A percentile compares a stretch with the other conserved stretches of the same genome.
Evolutionary conservation across 1,140 invertebrate species (phyloP).

Genomic region (Hylaeus anthracinus): DNA sequence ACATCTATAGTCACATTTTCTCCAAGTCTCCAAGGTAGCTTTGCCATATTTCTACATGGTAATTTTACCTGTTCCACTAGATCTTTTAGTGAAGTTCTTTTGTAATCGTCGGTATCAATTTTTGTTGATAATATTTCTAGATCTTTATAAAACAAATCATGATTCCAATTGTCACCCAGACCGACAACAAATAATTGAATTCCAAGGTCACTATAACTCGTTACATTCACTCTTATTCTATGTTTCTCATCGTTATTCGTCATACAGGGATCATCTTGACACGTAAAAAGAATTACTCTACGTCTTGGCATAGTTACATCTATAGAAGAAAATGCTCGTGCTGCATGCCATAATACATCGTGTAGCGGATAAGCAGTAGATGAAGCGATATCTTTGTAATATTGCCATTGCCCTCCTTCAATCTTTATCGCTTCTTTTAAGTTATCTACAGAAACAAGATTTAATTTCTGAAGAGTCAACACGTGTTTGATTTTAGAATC

Average conservation of each 20-base stretch:
- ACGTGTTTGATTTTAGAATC: conserved; percentile 49
- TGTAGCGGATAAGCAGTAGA: conserved; percentile 49
- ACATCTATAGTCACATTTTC: conserved; percentile 53
- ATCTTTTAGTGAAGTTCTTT: conserved; percentile 49
- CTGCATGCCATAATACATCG: conserved; percentile 58
- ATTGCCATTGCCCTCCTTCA: conserved; percentile 20
- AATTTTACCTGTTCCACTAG: conserved; percentile 58
- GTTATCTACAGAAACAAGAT: conserved; percentile 23
- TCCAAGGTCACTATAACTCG: conserved; percentile 38
- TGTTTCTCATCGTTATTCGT: conserved; percentile 47
- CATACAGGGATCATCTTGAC: conserved; percentile 52
- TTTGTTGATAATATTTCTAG: conserved; percentile 60
- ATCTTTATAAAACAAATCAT: conserved; percentile 64
- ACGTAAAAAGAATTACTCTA: conserved; percentile 64
- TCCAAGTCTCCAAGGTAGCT: conserved; percentile 50
- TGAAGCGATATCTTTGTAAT: conserved; percentile 25
- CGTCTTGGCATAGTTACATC: conserved; percentile 48
- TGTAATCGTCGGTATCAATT: conserved; percentile 41
- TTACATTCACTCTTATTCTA: conserved; percentile 41
- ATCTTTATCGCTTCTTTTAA: conserved; percentile 46
- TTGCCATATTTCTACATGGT: conserved; percentile 51
- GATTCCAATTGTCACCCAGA: conserved; percentile 53
- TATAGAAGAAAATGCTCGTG: conserved; percentile 37
- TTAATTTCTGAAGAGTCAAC: conserved; percentile 50
- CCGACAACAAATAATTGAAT: conserved; percentile 59